phyloP scores from a whole-genome alignment of 2,113 vertebrate genomes.

The Nothobranchius kuhntae region DNA sequence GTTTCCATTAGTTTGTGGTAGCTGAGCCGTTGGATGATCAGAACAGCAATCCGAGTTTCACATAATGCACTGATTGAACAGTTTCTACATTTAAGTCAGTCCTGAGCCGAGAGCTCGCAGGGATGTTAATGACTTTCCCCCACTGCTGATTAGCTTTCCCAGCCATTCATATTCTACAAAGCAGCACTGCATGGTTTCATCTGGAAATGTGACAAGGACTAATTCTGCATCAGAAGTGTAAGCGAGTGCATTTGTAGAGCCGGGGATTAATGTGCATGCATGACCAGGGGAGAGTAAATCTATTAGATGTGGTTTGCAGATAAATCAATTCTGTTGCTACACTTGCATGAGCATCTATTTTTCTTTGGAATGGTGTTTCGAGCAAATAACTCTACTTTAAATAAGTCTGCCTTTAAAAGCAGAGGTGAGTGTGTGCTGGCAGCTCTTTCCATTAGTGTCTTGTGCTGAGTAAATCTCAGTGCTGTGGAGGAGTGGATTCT shows the following conservation, averaged over 20 bases:
- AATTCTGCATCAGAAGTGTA: constrained; percentile 45
- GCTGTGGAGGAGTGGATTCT: constrained; percentile 47
- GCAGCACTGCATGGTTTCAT: constrained; percentile 49
- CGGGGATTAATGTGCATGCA: constrained; percentile 53
- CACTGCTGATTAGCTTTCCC: constrained; percentile 65
- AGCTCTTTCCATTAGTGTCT: constrained; percentile 71
- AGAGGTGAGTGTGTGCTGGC: constrained; percentile 52
- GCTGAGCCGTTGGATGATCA: constrained; percentile 66
- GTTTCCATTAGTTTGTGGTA: constrained; percentile 65
- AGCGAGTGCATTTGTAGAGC: constrained; percentile 40
- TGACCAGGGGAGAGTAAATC: constrained; percentile 55
- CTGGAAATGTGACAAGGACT: constrained; percentile 43
- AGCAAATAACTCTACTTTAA: constrained; percentile 43
- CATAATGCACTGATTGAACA: constrained; percentile 70
- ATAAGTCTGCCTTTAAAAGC: constrained; percentile 52
- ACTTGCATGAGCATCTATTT: constrained; percentile 53
- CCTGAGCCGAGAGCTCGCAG: constrained; percentile 58
- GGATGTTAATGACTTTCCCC: constrained; percentile 71
- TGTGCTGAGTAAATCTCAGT: constrained; percentile 54
- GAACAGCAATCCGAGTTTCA: constrained; percentile 61
- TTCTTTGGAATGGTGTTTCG: constrained; percentile 62
- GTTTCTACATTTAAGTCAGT: constrained; percentile 71
- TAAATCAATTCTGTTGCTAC: constrained; percentile 62
- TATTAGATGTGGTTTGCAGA: constrained; percentile 69
- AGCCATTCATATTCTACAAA: constrained; percentile 50